A percentile compares a stretch with the other conserved stretches of the same genome.
Evolutionary conservation across 2,113 vertebrate genomes (phyloP).

Genomic region (Chlamydotis undulata): DNA sequence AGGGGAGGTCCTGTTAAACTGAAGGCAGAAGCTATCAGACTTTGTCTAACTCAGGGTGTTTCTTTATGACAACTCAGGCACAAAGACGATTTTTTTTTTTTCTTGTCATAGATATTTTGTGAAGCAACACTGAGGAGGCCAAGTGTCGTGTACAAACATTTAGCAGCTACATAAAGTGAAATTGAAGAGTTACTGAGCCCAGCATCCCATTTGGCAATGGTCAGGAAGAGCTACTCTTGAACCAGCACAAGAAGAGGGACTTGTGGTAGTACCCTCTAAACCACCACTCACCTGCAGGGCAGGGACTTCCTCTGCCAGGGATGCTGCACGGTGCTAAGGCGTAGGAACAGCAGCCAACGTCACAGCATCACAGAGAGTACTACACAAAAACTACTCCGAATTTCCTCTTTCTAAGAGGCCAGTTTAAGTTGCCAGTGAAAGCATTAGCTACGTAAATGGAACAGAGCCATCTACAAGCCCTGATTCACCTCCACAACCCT

Average conservation of each 20-base stretch:
- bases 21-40: no score
- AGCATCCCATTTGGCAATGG: rapidly evolving
- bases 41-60: no score
- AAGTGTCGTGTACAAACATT: rapidly evolving
- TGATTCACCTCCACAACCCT: neutral
- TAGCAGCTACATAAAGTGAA: neutral
- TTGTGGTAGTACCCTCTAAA: neutral
- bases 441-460: neutral
- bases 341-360: neutral
- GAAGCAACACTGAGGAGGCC: neutral
- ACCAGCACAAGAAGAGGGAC: neutral
- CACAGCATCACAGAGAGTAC: neutral
- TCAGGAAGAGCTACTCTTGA: neutral
- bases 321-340: neutral
- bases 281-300: neutral
- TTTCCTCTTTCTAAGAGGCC: neutral
- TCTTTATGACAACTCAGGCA: no score
- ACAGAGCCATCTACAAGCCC: neutral
- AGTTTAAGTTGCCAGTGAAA: neutral
- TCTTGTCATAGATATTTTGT: neutral
- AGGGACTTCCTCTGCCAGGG: neutral
- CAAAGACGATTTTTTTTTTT: neutral
- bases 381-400: neutral
- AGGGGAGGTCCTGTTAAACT: no score
- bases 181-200: neutral